These are phyloP conservation scores for Lepidurus couesii DNA, from an alignment of 1,140 invertebrate genomes.

Conservation along the genomic window DNA sequence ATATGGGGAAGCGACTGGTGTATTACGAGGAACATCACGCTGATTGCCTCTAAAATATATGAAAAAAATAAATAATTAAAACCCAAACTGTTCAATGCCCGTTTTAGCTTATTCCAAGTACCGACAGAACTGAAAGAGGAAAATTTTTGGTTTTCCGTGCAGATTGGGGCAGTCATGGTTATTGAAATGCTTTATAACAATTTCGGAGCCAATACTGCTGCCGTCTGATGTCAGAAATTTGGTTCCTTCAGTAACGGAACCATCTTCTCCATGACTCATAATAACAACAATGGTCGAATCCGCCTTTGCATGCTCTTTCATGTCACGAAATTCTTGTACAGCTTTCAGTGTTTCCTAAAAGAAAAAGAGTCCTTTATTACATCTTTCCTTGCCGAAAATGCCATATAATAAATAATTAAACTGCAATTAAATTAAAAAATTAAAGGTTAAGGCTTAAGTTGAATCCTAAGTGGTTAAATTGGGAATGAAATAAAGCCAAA, in stretches of 20 bases:
- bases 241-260: slow-evolving; percentile 25
- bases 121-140: slow-evolving; percentile 71
- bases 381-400: background rate
- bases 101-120: slow-evolving; percentile 37
- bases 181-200: slow-evolving; percentile 57
- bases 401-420: background rate
- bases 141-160: slow-evolving; percentile 65
- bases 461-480: background rate
- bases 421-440: background rate
- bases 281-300: slow-evolving; percentile 55
- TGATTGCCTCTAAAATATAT: background rate
- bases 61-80: background rate
- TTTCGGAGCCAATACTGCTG: slow-evolving; percentile 43
- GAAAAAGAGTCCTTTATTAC: too few species aligned
- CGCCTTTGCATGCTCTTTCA: slow-evolving; percentile 21
- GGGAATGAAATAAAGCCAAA: background rate
- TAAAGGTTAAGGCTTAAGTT: background rate
- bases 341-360: background rate
- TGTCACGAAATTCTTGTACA: slow-evolving; percentile 1
- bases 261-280: slow-evolving; percentile 52
- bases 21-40: background rate
- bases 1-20: background rate
- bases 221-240: slow-evolving; percentile 45
- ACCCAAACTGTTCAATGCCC: background rate
- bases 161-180: slow-evolving; percentile 54